These are phyloP conservation scores for Nycticebus coucang DNA, from an alignment of 2,113 vertebrate species.

Conservation along the genomic window DNA sequence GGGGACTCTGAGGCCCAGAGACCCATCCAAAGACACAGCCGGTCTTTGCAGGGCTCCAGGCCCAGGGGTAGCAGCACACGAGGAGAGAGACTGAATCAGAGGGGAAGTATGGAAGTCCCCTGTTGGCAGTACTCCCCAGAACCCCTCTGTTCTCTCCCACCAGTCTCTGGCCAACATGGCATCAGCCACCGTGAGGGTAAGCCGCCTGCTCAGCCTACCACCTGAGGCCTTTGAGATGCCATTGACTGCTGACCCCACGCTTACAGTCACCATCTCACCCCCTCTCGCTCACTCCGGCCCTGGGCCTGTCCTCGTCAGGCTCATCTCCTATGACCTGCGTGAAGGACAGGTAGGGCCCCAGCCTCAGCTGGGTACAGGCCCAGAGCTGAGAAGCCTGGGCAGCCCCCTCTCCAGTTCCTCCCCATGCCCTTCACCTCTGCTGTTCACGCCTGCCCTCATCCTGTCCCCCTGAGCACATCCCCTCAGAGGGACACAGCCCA, in stretches of 20 bases:
- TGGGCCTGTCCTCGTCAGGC: slow-evolving; percentile 89
- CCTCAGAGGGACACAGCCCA: background rate
- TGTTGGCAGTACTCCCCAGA: background rate
- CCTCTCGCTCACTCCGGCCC: slow-evolving; percentile 90
- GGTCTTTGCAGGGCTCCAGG: background rate
- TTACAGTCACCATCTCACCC: slow-evolving; percentile 87
- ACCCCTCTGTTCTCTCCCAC: background rate
- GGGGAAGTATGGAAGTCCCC: fast-evolving
- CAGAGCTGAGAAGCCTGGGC: background rate
- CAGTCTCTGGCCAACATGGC: slow-evolving; percentile 92
- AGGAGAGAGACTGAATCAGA: background rate
- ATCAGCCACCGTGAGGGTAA: slow-evolving; percentile 90
- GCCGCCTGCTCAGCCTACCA: slow-evolving; percentile 89
- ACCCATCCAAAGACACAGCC: background rate
- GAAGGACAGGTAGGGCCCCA: slow-evolving; percentile 91
- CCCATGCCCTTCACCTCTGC: background rate
- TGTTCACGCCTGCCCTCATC: background rate
- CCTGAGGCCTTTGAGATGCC: slow-evolving; percentile 90
- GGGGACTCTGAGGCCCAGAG: background rate
- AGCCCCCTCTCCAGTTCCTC: background rate
- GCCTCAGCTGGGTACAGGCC: slow-evolving; percentile 88
- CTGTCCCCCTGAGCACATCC: background rate
- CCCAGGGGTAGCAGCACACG: background rate
- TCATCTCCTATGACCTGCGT: slow-evolving; percentile 92
- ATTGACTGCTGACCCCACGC: slow-evolving; percentile 85